phyloP scores from a whole-genome alignment of 92 coral and sea anemone species.

The Actinostola sp. region DNA sequence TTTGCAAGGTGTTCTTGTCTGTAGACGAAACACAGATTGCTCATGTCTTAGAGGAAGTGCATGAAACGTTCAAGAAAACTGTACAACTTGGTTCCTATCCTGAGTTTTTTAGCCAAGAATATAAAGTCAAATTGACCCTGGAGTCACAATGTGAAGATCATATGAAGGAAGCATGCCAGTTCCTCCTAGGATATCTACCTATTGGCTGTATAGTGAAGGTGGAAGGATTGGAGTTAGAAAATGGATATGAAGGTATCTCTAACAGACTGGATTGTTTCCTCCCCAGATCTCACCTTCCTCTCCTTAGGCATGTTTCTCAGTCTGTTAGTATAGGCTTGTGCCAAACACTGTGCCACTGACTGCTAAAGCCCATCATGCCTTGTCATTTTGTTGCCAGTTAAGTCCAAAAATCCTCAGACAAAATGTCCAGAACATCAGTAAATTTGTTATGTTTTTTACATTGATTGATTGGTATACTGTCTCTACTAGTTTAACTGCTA shows the following conservation, averaged over 20 bases:
- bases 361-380: too few relatives aligned
- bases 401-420: too few relatives aligned
- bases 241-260: constrained; percentile 30
- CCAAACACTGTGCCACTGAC: too few relatives aligned
- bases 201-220: constrained; percentile 55
- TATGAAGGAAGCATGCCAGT: constrained; percentile 74
- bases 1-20: constrained; percentile 72
- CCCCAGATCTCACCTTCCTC: too few relatives aligned
- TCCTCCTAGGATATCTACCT: constrained; percentile 71
- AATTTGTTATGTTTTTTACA: too few relatives aligned
- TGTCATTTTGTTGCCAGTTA: too few relatives aligned
- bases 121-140: constrained; percentile 78
- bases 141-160: constrained; percentile 66
- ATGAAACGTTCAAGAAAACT: constrained; percentile 66
- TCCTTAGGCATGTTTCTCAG: too few relatives aligned
- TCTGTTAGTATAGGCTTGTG: too few relatives aligned
- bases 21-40: constrained; percentile 79
- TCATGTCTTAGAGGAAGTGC: constrained; percentile 70
- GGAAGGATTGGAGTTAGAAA: constrained; percentile 35
- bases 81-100: constrained; percentile 96
- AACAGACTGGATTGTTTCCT: too few relatives aligned
- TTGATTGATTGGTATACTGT: too few relatives aligned
- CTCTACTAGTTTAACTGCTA: too few relatives aligned
- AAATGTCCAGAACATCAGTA: too few relatives aligned
- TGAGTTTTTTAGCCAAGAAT: constrained; percentile 58